Conservation (phyloP, 2,113 vertebrate species). For the Muntiacus reevesi region DNA sequence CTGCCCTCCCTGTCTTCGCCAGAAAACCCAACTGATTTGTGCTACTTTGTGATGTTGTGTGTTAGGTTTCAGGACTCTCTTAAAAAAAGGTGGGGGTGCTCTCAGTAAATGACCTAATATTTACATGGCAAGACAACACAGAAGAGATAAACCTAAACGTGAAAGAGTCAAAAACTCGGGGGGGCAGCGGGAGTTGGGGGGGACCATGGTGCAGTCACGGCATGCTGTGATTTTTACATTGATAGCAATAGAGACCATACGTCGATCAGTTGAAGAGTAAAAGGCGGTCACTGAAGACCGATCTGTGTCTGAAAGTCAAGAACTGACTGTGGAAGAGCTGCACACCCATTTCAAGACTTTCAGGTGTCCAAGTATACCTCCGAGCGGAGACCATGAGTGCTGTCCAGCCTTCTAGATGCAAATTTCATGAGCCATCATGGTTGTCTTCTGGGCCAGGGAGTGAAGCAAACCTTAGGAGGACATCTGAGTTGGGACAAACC, state of each 20-base stretch:
- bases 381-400: background rate
- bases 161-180: background rate
- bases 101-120: constrained; percentile 36
- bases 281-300: constrained; percentile 67
- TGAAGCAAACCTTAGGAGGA: background rate
- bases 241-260: constrained; percentile 21
- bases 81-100: constrained; percentile 19
- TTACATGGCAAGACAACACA: constrained; percentile 62
- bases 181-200: background rate
- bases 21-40: background rate
- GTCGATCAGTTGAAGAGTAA: constrained; percentile 52
- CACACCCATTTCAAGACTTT: constrained; percentile 32
- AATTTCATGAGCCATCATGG: background rate
- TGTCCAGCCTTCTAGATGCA: background rate
- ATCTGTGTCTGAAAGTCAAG: constrained; percentile 49
- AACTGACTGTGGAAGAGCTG: constrained; percentile 21
- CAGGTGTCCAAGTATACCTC: background rate
- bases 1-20: background rate
- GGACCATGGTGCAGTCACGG: background rate
- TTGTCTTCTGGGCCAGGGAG: background rate
- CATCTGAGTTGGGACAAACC: background rate
- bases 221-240: background rate
- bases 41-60: background rate
- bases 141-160: constrained; percentile 54
- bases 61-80: background rate